A percentile compares a stretch with the other conserved stretches of the same genome.
phyloP scores from a whole-genome alignment of 2,113 vertebrate genomes.

The Reinhardtius hippoglossoides region DNA sequence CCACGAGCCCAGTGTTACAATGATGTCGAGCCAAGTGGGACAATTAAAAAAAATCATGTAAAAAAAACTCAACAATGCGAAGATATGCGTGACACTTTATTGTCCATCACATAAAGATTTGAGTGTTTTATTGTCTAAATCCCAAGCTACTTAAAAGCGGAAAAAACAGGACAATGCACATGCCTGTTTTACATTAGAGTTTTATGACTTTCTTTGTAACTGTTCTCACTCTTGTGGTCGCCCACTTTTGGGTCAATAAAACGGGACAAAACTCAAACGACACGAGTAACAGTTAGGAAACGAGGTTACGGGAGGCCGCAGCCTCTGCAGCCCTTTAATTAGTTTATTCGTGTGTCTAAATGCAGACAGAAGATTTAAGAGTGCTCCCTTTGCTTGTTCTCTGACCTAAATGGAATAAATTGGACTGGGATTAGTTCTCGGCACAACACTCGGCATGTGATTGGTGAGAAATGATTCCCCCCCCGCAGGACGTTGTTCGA shows the following conservation, averaged over 20 bases:
- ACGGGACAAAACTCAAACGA: constrained; percentile 45
- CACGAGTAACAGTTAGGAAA: constrained; percentile 51
- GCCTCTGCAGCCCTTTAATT: constrained; percentile 71
- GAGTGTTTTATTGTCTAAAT: constrained; percentile 29
- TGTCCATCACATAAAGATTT: constrained; percentile 1
- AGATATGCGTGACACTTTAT: background rate
- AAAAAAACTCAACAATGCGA: background rate
- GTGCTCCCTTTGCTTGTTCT: constrained; percentile 62
- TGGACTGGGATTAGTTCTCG: constrained; percentile 74
- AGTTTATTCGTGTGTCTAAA: constrained; percentile 78
- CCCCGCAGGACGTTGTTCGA: constrained; percentile 28
- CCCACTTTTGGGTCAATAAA: constrained; percentile 33
- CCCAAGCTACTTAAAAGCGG: constrained; percentile 34
- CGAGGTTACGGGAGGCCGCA: constrained; percentile 46
- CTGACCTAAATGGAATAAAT: constrained; percentile 79
- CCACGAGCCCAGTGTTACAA: constrained; percentile 4
- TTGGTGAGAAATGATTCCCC: constrained; percentile 60
- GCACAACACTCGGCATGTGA: constrained; percentile 54
- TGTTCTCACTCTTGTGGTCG: constrained; percentile 8
- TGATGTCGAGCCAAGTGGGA: constrained; percentile 9
- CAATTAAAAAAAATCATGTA: background rate
- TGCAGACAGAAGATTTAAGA: constrained; percentile 69
- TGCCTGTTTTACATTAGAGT: constrained; percentile 26
- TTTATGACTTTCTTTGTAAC: constrained; percentile 26
- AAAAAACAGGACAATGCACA: background rate